phyloP scores from a whole-genome alignment of 2,113 vertebrate species.

The Siphamia tubifer region DNA sequence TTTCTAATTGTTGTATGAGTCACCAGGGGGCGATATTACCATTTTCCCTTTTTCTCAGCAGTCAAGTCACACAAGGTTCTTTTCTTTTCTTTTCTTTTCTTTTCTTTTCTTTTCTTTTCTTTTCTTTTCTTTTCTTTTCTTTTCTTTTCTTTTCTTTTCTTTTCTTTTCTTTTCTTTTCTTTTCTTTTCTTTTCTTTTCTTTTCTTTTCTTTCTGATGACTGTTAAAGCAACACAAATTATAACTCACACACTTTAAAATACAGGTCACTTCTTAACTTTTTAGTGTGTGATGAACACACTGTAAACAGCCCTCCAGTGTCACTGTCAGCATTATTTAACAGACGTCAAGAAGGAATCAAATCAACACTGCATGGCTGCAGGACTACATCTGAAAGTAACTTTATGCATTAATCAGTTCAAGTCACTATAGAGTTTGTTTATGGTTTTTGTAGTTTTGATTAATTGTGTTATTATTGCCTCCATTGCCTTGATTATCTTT shows the following conservation, averaged over 20 bases:
- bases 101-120: no score
- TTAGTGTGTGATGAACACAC: background rate
- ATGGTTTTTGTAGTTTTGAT: background rate
- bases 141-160: no score
- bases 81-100: background rate
- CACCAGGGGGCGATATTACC: slow-evolving; percentile 70
- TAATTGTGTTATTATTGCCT: background rate
- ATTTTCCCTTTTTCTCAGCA: slow-evolving; percentile 16
- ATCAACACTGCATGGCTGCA: slow-evolving; percentile 10
- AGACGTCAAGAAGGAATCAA: background rate
- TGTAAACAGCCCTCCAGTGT: slow-evolving; percentile 1
- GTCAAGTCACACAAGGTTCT: background rate
- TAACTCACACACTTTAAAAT: background rate
- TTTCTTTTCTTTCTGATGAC: background rate
- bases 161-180: no score
- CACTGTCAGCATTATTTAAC: background rate
- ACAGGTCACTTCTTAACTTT: background rate
- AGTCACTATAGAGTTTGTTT: background rate
- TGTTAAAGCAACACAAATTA: slow-evolving; percentile 1
- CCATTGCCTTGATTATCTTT: background rate
- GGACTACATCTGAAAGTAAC: background rate
- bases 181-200: no score
- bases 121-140: no score
- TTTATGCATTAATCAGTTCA: slow-evolving; percentile 4
- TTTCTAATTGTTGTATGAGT: background rate